Base-by-base conservation (phyloP, 2,797 vertebrate species). In the Tauraco hartlaubi region DNA sequence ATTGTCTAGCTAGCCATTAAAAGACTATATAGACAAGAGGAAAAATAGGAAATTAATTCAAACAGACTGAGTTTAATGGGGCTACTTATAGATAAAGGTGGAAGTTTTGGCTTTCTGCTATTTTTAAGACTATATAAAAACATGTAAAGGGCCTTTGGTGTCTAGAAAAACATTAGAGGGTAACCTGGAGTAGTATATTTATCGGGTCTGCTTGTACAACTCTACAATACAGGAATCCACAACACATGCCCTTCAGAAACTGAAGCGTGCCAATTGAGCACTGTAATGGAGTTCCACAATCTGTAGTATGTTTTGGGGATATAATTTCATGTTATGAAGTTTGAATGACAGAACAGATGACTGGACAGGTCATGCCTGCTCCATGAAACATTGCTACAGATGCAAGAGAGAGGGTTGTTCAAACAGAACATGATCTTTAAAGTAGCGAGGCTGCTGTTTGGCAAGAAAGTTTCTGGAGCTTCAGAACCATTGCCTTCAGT, bases 221-320 rank as follows among this genome's bases (percentile, higher is more conserved):
- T 61, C 31, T 28, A 4, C 23, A 54, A 29, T 51, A 75, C 12
- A 64, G 31, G 46, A 76, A 59, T 31, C 6, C 5, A 2, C 43
- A 62, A n/a, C 23, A 37, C 5, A 28, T 9, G 12, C 10, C 4
- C 6, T 88, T 49, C 68, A 67, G 56, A 80, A 90, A 61, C 29
- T 15, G 25, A 64, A 64, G 29, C 0, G 0, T 19, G 22, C 10
- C 46, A 44, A 1, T 1, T 58, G 41, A 79, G 14, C 21, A 29
- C 8, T 62, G 11, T 46, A 76, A 66, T 15, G 44, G 26, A 55
- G 12, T 67, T 93, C 35, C 79, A 73, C 1, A 3, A 66, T 15
- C 22, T 61, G 13, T 25, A 58, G 51, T 52, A 39, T 21, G 10
- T 62, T 91, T 87, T 56, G 5, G 25, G 18, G 56, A 29, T 52